Base-by-base conservation (phyloP, 2,113 vertebrate species). In the Thalassarche chlororhynchos region DNA sequence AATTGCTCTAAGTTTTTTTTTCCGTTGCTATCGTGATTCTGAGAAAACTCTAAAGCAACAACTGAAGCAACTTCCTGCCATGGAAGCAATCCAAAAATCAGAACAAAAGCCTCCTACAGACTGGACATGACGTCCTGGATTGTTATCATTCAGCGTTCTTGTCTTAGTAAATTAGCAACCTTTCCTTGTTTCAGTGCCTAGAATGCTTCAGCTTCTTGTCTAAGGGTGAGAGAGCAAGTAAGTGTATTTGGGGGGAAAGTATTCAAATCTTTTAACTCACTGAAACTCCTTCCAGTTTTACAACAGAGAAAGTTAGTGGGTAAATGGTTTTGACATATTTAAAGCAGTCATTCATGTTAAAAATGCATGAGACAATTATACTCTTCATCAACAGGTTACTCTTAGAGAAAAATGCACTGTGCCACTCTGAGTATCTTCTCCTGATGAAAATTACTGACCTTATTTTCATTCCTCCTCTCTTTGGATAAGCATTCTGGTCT, bases 41-140 rank as follows among this genome's bases (percentile, higher is more conserved):
- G 58, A 77, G 68, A 83, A 90, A 95, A 94, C 84, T 76, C 31
- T 47, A 69, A 86, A 68, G 52, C 75, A 96, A 91, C 84, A 96
- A 84, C 84, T 77, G 84, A 87, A 94, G 77, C 80, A 86, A 87
- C 89, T 94, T 97, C 96, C 96, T 94, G 91, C 49, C 18, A 4
- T 92, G 87, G 96, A 97, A 89, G 31, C 54, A 80, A 84, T 96
- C 95, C 89, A 95, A 94, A 95, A 84, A 84, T 31, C 44, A 69
- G 84, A 95, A 96, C 93, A 97, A 97, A 97, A 89, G 76, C 76
- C 84, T 95, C 31, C 91, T 52, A 19, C 58, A 76, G 55, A 28
- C 58, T 96, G 91, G 80, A 95, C 44, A 4, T 65, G 80, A 79
- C 2, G 36, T 84, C 47, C 91, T 90, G 83, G 86, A 42, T 94